These are phyloP conservation scores for Speoplatyrhinus poulsoni DNA, from an alignment of 2,113 vertebrate genomes.

Conservation along the genomic window DNA sequence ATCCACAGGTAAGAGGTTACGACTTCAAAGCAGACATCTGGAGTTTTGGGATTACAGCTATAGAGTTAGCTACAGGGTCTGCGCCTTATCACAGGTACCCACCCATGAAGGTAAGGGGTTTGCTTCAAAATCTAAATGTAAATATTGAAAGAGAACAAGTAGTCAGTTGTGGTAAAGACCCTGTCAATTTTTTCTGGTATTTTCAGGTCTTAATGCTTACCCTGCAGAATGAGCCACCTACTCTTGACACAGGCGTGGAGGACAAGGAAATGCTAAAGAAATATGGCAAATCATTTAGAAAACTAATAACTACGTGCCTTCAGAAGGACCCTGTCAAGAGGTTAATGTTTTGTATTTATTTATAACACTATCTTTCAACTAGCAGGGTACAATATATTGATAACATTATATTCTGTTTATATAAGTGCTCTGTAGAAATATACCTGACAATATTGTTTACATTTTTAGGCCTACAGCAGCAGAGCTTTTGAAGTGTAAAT, in stretches of 20 bases:
- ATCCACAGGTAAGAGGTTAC: conserved; percentile 91
- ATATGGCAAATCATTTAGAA: conserved; percentile 98
- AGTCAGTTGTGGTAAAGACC: background rate
- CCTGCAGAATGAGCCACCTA: conserved; percentile 96
- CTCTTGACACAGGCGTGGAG: conserved; percentile 93
- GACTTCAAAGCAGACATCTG: conserved; percentile 99
- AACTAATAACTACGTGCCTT: conserved; percentile 97
- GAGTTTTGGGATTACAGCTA: conserved; percentile 99
- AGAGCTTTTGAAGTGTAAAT: conserved; percentile 84
- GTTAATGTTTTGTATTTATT: conserved; percentile 62
- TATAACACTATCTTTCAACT: background rate
- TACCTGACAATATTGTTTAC: conserved; percentile 23
- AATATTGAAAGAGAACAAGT: background rate
- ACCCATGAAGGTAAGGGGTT: conserved; percentile 92
- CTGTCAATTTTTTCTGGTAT: conserved; percentile 31
- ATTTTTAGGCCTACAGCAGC: conserved; percentile 77
- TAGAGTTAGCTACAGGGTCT: conserved; percentile 95
- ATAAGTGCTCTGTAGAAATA: background rate
- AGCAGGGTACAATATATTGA: background rate
- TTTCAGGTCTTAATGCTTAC: conserved; percentile 96
- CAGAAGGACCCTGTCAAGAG: conserved; percentile 99
- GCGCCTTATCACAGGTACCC: conserved; percentile 98
- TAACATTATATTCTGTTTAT: background rate
- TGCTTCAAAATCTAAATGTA: background rate
- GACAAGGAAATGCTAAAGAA: conserved; percentile 98